phyloP scores from a whole-genome alignment of 2,888 invertebrate species.

The Orthonevra nobilis region DNA sequence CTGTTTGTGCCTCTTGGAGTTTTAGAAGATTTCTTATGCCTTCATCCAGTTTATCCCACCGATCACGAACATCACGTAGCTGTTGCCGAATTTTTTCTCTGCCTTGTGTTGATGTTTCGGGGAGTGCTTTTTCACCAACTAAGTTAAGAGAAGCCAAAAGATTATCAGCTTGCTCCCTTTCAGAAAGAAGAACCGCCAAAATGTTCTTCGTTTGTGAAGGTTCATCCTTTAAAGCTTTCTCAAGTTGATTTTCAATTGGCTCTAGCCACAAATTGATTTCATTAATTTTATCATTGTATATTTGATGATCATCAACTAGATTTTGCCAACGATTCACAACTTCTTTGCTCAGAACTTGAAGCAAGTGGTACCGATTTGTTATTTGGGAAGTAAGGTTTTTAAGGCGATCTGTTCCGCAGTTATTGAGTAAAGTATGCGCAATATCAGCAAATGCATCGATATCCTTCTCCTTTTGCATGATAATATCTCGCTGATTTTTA shows the following conservation, averaged over 20 bases:
- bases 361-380: constrained; percentile 91
- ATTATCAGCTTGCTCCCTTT: constrained; percentile 91
- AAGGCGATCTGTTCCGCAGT: constrained; percentile 91
- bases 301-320: constrained; percentile 90
- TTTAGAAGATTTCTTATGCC: constrained; percentile 92
- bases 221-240: constrained; percentile 84
- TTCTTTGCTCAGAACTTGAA: constrained; percentile 91
- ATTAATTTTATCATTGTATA: constrained; percentile 87
- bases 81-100: constrained; percentile 94
- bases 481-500: constrained; percentile 87
- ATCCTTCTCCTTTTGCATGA: constrained; percentile 90
- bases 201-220: constrained; percentile 85
- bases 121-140: constrained; percentile 93
- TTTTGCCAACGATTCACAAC: constrained; percentile 91
- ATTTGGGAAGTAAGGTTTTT: constrained; percentile 94
- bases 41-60: constrained; percentile 93
- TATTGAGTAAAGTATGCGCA: constrained; percentile 91
- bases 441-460: constrained; percentile 94
- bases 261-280: constrained; percentile 89
- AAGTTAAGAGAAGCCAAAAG: constrained; percentile 87
- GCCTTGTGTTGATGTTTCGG: constrained; percentile 95
- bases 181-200: constrained; percentile 87
- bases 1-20: constrained; percentile 89
- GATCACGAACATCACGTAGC: constrained; percentile 88
- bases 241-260: constrained; percentile 87